Conservation (phyloP, 2,797 vertebrate species). For the Oreortyx pictus region DNA sequence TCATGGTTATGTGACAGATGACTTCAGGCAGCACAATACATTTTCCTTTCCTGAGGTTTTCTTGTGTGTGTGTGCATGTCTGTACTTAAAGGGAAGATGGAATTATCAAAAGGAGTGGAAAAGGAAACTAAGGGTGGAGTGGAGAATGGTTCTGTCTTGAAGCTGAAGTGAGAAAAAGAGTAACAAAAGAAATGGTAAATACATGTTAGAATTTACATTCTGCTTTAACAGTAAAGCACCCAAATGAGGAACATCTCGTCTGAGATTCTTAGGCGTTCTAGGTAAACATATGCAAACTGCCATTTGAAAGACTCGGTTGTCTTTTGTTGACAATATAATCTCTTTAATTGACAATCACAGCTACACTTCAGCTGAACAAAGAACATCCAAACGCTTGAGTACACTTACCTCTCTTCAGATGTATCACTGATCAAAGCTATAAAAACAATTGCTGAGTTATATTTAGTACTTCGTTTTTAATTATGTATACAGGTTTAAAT, state of each 20-base stretch:
- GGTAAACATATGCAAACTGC: conserved; percentile 59
- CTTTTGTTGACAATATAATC: conserved; percentile 58
- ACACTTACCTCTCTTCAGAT: conserved; percentile 22
- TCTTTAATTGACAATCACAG: conserved; percentile 58
- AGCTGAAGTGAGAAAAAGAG: conserved; percentile 79
- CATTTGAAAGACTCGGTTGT: conserved; percentile 1
- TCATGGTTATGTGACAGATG: background rate
- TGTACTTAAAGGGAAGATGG: background rate
- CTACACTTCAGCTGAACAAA: background rate
- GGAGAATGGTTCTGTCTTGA: conserved; percentile 71
- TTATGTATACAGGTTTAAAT: background rate
- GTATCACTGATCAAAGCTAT: conserved; percentile 3
- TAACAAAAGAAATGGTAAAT: conserved; percentile 81
- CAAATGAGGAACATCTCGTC: conserved; percentile 29
- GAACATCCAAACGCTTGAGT: background rate
- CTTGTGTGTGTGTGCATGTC: background rate
- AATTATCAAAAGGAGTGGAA: background rate
- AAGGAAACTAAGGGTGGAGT: conserved; percentile 79
- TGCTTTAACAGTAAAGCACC: conserved; percentile 22
- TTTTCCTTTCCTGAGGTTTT: conserved; percentile 2
- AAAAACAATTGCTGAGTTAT: background rate
- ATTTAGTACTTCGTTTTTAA: background rate
- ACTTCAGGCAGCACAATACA: background rate
- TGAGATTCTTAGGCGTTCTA: background rate
- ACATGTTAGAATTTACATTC: conserved; percentile 25